A percentile compares a stretch with the other conserved stretches of the same genome.
These are phyloP conservation scores for Leucosticte australis DNA, from an alignment of 2,113 vertebrate species.

Conservation along the genomic window DNA sequence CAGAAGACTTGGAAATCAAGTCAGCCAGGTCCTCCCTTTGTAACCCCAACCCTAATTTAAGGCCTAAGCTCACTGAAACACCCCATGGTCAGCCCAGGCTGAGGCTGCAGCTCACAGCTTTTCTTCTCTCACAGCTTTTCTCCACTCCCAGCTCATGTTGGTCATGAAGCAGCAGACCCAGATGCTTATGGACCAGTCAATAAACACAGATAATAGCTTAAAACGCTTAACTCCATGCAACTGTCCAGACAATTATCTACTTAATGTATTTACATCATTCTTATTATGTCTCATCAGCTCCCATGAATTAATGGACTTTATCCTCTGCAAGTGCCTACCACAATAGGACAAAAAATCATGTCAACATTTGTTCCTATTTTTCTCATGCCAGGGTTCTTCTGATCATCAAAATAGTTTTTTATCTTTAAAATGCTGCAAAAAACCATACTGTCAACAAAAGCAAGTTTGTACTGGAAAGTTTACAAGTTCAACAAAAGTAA, in stretches of 20 bases:
- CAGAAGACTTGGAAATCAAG: background rate
- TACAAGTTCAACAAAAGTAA: slow-evolving; percentile 58
- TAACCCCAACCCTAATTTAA: background rate
- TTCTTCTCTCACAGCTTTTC: background rate
- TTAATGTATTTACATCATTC: slow-evolving; percentile 20
- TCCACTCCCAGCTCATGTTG: background rate
- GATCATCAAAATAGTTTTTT: slow-evolving; percentile 43
- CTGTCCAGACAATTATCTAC: slow-evolving; percentile 34
- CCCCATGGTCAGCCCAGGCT: background rate
- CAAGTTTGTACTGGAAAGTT: slow-evolving; percentile 48
- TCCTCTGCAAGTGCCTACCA: background rate
- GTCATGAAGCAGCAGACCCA: background rate
- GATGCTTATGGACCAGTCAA: background rate
- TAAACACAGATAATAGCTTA: slow-evolving; percentile 31
- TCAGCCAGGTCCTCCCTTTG: background rate
- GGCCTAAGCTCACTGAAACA: background rate
- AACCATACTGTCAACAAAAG: slow-evolving; percentile 32
- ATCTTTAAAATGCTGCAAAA: slow-evolving; percentile 36
- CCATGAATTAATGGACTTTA: background rate
- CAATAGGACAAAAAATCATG: background rate
- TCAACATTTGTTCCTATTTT: slow-evolving; percentile 1
- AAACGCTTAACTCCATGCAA: background rate
- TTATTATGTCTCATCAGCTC: slow-evolving; percentile 4
- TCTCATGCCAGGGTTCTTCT: slow-evolving; percentile 9
- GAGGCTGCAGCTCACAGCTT: background rate